These are phyloP conservation scores for Trichonephila inaurata DNA, from an alignment of 1,140 invertebrate genomes.

Conservation along the genomic window DNA sequence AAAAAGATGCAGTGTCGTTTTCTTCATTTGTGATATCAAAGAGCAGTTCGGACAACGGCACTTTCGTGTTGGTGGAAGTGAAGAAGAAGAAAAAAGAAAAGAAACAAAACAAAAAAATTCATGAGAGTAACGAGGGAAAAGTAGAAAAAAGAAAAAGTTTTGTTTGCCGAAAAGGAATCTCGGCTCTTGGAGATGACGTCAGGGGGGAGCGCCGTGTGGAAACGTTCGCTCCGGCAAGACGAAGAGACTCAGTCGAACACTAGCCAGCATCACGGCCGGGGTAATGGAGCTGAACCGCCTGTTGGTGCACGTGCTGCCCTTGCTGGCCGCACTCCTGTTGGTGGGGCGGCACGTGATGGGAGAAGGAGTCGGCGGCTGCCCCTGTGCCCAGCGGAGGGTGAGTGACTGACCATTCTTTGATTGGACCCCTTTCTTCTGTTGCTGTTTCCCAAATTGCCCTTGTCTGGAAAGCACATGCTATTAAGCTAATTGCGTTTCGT, in stretches of 20 bases:
- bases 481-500: too few species aligned
- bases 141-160: constrained; percentile 24
- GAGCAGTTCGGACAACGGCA: constrained; percentile 25
- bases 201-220: neutral
- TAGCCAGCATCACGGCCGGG: constrained; percentile 6
- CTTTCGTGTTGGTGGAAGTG: constrained; percentile 35
- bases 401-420: constrained; percentile 22
- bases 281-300: constrained; percentile 32
- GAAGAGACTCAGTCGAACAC: neutral
- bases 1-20: constrained; percentile 29
- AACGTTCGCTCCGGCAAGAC: neutral
- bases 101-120: neutral
- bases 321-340: constrained; percentile 17
- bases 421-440: too few species aligned
- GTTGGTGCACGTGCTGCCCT: constrained; percentile 20
- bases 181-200: neutral
- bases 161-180: constrained; percentile 24
- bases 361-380: constrained; percentile 9
- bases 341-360: constrained; percentile 23
- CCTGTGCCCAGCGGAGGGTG: constrained; percentile 37
- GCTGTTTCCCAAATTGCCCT: too few species aligned
- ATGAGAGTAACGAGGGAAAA: neutral
- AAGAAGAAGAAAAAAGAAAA: neutral
- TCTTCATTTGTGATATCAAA: constrained; percentile 31
- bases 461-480: too few species aligned